These are phyloP conservation scores for Dascillus cervinus DNA, from an alignment of 2,888 invertebrate species.

Conservation along the genomic window DNA sequence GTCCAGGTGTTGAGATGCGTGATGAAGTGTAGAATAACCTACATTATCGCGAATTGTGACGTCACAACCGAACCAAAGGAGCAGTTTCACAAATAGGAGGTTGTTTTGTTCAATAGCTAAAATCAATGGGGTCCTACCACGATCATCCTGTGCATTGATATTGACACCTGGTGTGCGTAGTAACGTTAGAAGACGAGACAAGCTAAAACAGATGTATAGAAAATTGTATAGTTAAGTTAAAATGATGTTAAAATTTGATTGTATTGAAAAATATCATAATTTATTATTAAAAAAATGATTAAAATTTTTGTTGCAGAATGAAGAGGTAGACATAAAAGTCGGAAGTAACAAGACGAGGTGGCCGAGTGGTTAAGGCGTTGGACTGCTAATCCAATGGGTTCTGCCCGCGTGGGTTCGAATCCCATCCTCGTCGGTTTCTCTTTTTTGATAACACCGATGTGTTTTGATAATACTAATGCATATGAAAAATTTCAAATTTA, in stretches of 20 bases:
- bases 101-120: conserved; percentile 12
- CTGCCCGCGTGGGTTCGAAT: conserved; percentile 59
- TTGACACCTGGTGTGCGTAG: conserved; percentile 19
- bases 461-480: no score
- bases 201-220: conserved; percentile 23
- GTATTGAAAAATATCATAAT: no score
- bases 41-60: conserved; percentile 22
- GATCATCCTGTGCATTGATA: conserved; percentile 24
- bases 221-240: no score
- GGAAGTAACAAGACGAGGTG: conserved; percentile 45
- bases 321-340: no score
- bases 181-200: conserved; percentile 21
- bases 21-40: conserved; percentile 24
- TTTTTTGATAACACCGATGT: no score
- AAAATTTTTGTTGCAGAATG: no score
- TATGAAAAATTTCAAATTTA: no score
- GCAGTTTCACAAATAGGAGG: conserved; percentile 12
- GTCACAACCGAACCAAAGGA: conserved; percentile 24
- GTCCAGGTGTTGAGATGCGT: conserved; percentile 19
- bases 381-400: conserved; percentile 59
- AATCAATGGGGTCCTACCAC: conserved; percentile 22
- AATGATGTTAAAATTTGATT: no score
- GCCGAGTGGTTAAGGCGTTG: conserved; percentile 60
- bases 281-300: no score
- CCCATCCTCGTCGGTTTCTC: conserved; percentile 45